Conservation (phyloP, 2,113 vertebrate genomes). For the Eonycteris spelaea region DNA sequence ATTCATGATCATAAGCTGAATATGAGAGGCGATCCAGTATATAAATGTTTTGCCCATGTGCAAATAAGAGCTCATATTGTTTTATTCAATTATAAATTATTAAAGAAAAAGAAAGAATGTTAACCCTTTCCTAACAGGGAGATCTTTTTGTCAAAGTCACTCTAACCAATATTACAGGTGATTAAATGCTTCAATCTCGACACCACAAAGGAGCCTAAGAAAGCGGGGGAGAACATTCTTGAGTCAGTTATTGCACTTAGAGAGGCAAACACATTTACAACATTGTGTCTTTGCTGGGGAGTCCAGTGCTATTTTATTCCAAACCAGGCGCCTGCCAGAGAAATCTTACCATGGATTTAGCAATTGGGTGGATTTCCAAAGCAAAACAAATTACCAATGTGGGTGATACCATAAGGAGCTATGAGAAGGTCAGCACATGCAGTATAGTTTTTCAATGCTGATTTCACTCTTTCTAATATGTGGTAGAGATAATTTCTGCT, state of each 20-base stretch:
- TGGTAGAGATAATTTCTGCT: background rate
- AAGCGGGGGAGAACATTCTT: background rate
- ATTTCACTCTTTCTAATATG: background rate
- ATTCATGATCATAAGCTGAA: background rate
- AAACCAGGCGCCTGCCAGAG: background rate
- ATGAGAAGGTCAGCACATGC: background rate
- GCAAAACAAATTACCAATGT: background rate
- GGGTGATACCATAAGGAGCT: background rate
- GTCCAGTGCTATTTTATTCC: background rate
- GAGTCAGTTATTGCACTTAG: rapidly evolving
- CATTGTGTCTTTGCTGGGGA: background rate
- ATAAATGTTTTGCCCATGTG: background rate
- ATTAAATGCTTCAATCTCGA: background rate
- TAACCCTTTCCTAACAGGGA: background rate
- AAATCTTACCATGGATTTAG: background rate
- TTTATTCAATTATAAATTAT: constrained; percentile 11
- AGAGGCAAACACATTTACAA: background rate
- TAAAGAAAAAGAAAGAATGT: background rate
- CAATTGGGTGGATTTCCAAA: background rate
- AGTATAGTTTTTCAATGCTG: background rate
- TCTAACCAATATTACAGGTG: background rate
- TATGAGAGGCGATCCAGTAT: background rate
- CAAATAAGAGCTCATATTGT: background rate
- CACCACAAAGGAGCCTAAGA: no score
- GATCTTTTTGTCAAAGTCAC: background rate